A percentile compares a stretch with the other conserved stretches of the same genome.
These are phyloP conservation scores for Microplitis deprimator DNA, from an alignment of 2,888 invertebrate species.

Conservation along the genomic window DNA sequence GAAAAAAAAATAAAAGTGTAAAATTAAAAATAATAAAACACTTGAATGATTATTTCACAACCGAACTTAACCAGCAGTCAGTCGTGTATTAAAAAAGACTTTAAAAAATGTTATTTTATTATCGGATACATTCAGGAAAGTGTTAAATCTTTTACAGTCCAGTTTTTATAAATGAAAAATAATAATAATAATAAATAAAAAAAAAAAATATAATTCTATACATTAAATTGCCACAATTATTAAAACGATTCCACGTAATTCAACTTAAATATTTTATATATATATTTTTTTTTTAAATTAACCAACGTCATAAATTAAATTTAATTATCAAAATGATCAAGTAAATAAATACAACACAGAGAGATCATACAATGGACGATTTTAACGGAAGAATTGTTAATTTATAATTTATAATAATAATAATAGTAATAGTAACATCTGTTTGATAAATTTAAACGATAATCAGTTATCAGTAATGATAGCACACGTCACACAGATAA, in stretches of 20 bases:
- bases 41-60: conserved; percentile 57
- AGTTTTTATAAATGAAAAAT: conserved; percentile 22
- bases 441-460: conserved; percentile 15
- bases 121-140: conserved; percentile 25
- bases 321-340: neutral
- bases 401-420: neutral
- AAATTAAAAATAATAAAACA: conserved; percentile 48
- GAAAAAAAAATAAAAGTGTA: too few relatives aligned
- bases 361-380: conserved; percentile 48
- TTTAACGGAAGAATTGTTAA: conserved; percentile 25
- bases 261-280: neutral
- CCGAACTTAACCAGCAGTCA: conserved; percentile 67
- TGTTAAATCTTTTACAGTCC: conserved; percentile 35
- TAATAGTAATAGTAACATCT: conserved; percentile 12
- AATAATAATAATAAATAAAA: conserved; percentile 19
- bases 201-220: conserved; percentile 23
- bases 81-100: conserved; percentile 53
- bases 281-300: conserved; percentile 5
- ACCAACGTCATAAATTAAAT: conserved; percentile 2
- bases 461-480: neutral
- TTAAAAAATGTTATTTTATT: conserved; percentile 26
- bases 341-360: conserved; percentile 24
- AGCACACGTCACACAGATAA: conserved; percentile 10
- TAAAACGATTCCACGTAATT: conserved; percentile 9
- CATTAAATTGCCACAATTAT: conserved; percentile 19